Percentiles rank a stretch among this genome's conserved stretches.
phyloP scores from a whole-genome alignment of 2,797 vertebrate species.

The Chaetodon trifasciatus region DNA sequence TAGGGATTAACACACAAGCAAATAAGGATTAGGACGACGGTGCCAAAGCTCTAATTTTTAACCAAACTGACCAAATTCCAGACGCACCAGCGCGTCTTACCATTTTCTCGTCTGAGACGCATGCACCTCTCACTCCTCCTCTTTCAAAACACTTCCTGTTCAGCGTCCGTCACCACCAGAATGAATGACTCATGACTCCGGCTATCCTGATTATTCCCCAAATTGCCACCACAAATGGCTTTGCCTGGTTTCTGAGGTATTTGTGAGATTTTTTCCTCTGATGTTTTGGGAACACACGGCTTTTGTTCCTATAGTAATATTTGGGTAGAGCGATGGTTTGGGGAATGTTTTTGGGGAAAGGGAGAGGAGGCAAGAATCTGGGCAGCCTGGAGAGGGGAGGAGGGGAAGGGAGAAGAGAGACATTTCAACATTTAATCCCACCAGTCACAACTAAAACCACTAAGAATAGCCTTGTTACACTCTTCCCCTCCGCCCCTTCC shows the following conservation, averaged over 20 bases:
- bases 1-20: conserved; percentile 40
- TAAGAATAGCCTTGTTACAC: conserved; percentile 65
- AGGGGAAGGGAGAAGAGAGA: conserved; percentile 22
- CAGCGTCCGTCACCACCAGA: conserved; percentile 53
- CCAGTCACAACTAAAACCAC: conserved; percentile 68
- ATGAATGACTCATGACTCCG: conserved; percentile 55
- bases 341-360: conserved; percentile 23
- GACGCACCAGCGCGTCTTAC: not conserved
- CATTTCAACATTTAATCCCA: conserved; percentile 38
- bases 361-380: conserved; percentile 25
- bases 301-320: conserved; percentile 69
- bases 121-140: conserved; percentile 18
- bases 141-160: conserved; percentile 47
- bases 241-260: conserved; percentile 63
- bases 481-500: conserved; percentile 47
- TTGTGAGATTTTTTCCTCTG: conserved; percentile 49
- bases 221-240: conserved; percentile 65
- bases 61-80: conserved; percentile 12
- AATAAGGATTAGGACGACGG: conserved; percentile 14
- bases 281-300: conserved; percentile 64
- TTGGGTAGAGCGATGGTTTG: conserved; percentile 39
- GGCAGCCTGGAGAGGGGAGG: conserved; percentile 17
- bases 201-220: conserved; percentile 52
- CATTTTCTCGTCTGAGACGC: not conserved
- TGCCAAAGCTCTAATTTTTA: conserved; percentile 19